A percentile compares a stretch with the other conserved stretches of the same genome.
Conservation (phyloP, 2,797 vertebrate species). For the Aplochiton taeniatus region DNA sequence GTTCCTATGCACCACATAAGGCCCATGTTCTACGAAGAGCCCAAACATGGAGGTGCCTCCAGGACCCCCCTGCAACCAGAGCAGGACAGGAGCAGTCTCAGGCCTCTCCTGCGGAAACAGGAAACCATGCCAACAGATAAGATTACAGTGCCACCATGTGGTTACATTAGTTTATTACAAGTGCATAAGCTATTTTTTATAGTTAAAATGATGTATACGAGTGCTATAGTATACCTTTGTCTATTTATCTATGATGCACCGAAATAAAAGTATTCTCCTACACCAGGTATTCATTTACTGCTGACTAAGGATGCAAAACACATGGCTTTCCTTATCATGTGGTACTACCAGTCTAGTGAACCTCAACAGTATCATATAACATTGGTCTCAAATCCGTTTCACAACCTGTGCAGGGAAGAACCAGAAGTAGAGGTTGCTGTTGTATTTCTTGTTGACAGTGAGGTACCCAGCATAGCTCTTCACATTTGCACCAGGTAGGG, state of each 20-base stretch:
- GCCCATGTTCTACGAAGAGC: conserved; percentile 90
- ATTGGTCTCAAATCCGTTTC: too few relatives aligned
- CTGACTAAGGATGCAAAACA: too few relatives aligned
- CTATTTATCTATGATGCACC: not conserved
- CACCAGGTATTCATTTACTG: too few relatives aligned
- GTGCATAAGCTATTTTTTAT: too few relatives aligned
- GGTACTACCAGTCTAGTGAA: not conserved
- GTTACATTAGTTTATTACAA: conserved; percentile 5
- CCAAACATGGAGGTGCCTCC: conserved; percentile 88
- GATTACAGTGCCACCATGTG: conserved; percentile 43
- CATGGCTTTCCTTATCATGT: not conserved
- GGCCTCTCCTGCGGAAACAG: conserved; percentile 55
- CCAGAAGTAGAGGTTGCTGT: conserved; percentile 90
- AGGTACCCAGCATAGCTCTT: conserved; percentile 82
- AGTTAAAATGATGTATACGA: not conserved
- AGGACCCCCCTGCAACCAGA: conserved; percentile 89
- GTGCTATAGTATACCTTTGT: not conserved
- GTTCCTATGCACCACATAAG: conserved; percentile 82
- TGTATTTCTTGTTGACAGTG: conserved; percentile 83
- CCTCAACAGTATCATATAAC: too few relatives aligned
- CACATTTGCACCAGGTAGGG: conserved; percentile 73
- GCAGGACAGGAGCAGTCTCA: conserved; percentile 75
- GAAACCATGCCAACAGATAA: not conserved
- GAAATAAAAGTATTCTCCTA: not conserved
- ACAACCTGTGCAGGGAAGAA: conserved; percentile 82